phyloP scores from a whole-genome alignment of 2,113 vertebrate species.

The Taurulus bubalis region DNA sequence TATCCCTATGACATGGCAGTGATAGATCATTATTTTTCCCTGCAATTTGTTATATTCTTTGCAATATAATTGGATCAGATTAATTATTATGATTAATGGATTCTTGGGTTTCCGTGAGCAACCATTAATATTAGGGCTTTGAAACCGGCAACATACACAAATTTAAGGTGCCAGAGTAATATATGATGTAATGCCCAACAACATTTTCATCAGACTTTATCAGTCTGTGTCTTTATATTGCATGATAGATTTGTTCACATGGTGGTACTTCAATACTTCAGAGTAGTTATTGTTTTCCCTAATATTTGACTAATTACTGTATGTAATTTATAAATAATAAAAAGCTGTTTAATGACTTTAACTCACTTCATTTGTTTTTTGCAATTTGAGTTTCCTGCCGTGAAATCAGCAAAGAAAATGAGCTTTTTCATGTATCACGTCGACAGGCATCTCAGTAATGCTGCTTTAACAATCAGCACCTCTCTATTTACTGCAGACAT shows the following conservation, averaged over 20 bases:
- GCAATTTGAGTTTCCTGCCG: not conserved
- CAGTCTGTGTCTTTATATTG: not conserved
- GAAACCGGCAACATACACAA: constrained; percentile 88
- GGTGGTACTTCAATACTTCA: not conserved
- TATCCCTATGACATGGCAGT: constrained; percentile 94
- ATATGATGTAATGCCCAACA: constrained; percentile 76
- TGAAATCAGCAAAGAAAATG: not conserved
- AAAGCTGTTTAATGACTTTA: not conserved
- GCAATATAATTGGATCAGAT: constrained; percentile 99
- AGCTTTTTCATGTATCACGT: not conserved
- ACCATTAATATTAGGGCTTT: constrained; percentile 94
- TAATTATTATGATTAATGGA: constrained; percentile 99
- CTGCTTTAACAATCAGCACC: constrained; percentile 17
- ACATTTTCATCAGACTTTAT: constrained; percentile 13
- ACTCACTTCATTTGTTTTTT: not conserved
- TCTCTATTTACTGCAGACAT: constrained; percentile 27
- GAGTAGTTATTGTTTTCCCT: not conserved
- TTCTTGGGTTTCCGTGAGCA: constrained; percentile 90
- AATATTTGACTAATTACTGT: not conserved
- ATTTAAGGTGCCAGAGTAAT: constrained; percentile 88
- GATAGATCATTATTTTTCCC: constrained; percentile 99
- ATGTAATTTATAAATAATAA: not conserved
- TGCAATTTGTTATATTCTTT: constrained; percentile 99
- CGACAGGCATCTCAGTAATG: constrained; percentile 22
- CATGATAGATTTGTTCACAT: not conserved